Conservation (phyloP, 1,140 invertebrate species). For the Bicyclus anynana region DNA sequence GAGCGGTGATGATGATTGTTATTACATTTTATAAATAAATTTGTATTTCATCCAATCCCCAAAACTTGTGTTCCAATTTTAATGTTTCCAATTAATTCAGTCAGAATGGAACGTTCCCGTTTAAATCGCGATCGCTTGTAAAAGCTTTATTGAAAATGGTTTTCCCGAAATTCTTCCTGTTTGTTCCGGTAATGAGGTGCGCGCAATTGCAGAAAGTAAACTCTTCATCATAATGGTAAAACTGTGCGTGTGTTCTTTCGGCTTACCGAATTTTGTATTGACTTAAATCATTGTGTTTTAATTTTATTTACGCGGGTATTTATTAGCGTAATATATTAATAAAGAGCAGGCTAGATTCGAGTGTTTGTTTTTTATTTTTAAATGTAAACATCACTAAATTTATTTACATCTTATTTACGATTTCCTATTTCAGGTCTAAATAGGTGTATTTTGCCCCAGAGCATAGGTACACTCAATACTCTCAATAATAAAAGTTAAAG, state of each 20-base stretch:
- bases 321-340: too few species aligned
- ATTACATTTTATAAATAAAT: background rate
- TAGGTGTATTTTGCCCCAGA: too few species aligned
- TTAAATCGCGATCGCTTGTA: slow-evolving; percentile 1
- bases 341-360: too few species aligned
- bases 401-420: too few species aligned
- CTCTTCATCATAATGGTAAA: background rate
- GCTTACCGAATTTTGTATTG: background rate
- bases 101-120: background rate
- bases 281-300: background rate
- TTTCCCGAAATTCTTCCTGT: slow-evolving; percentile 1
- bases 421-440: too few species aligned
- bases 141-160: background rate
- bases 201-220: background rate
- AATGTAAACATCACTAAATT: too few species aligned
- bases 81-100: slow-evolving; percentile 3
- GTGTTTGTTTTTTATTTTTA: too few species aligned
- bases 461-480: too few species aligned
- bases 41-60: background rate
- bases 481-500: too few species aligned
- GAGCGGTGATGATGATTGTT: too few species aligned
- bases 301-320: background rate
- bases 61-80: background rate
- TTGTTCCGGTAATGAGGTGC: slow-evolving; percentile 2
- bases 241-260: background rate